Conservation (phyloP, 2,888 invertebrate species). For the Drosophila maculinotata region DNA sequence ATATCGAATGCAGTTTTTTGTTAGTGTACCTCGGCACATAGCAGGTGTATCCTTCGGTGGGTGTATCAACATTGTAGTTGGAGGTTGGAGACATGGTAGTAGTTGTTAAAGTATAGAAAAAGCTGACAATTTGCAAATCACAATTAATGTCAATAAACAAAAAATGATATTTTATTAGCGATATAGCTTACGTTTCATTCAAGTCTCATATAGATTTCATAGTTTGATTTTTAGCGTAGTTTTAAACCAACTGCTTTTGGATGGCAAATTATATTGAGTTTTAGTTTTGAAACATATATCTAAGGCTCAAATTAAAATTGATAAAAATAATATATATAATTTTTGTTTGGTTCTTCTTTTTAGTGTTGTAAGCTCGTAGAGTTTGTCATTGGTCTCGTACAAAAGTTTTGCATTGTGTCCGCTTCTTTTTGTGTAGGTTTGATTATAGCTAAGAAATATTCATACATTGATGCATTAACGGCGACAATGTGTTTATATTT, state of each 20-base stretch:
- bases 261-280: not conserved
- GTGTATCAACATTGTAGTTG: conserved; percentile 24
- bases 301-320: conserved; percentile 6
- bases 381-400: conserved; percentile 67
- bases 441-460: conserved; percentile 47
- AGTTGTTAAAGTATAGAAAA: not conserved
- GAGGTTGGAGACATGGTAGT: conserved; percentile 1
- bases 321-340: not conserved
- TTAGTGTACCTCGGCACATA: conserved; percentile 3
- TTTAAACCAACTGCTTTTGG: not conserved
- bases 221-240: not conserved
- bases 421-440: conserved; percentile 19
- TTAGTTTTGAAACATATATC: conserved; percentile 2
- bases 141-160: not conserved
- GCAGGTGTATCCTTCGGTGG: conserved; percentile 20
- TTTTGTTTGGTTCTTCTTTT: conserved; percentile 11
- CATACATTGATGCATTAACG: conserved; percentile 18
- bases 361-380: conserved; percentile 70
- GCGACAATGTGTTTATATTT: conserved; percentile 7
- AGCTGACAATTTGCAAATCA: not conserved
- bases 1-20: conserved; percentile 4
- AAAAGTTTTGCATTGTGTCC: conserved; percentile 43
- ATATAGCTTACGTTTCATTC: conserved; percentile 1
- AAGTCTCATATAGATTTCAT: conserved; percentile 5
- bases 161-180: not conserved